Conservation (phyloP, 2,888 invertebrate species). For the Euproctis similis region DNA sequence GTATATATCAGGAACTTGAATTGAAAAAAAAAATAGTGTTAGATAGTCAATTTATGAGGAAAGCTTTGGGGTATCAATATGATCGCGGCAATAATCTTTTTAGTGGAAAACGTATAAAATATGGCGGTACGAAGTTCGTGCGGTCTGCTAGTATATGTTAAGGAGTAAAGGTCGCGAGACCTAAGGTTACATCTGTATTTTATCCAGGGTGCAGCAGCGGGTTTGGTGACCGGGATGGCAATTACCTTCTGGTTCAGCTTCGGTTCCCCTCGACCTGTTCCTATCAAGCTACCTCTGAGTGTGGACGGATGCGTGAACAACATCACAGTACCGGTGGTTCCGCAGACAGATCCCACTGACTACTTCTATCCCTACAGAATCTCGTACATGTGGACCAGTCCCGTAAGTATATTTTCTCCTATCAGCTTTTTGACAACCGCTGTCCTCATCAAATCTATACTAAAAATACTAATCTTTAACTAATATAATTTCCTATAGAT, state of each 20-base stretch:
- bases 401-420: constrained; percentile 51
- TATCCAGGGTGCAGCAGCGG: constrained; percentile 81
- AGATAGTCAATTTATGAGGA: too few relatives aligned
- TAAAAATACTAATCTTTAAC: background rate
- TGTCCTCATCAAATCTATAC: too few relatives aligned
- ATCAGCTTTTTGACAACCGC: too few relatives aligned
- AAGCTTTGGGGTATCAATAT: too few relatives aligned
- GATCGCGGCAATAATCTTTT: too few relatives aligned
- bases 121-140: too few relatives aligned
- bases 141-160: too few relatives aligned
- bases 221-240: constrained; percentile 78
- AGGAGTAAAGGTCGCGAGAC: too few relatives aligned
- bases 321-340: constrained; percentile 26
- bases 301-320: constrained; percentile 73
- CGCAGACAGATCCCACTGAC: constrained; percentile 25
- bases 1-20: too few relatives aligned
- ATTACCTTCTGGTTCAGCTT: constrained; percentile 90
- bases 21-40: too few relatives aligned
- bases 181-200: background rate
- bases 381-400: constrained; percentile 84
- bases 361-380: constrained; percentile 82
- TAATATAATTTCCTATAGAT: constrained; percentile 30
- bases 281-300: constrained; percentile 72
- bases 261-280: constrained; percentile 82
- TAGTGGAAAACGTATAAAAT: too few relatives aligned